phyloP scores from a whole-genome alignment of 1,140 invertebrate genomes.

The Fopius arisanus region DNA sequence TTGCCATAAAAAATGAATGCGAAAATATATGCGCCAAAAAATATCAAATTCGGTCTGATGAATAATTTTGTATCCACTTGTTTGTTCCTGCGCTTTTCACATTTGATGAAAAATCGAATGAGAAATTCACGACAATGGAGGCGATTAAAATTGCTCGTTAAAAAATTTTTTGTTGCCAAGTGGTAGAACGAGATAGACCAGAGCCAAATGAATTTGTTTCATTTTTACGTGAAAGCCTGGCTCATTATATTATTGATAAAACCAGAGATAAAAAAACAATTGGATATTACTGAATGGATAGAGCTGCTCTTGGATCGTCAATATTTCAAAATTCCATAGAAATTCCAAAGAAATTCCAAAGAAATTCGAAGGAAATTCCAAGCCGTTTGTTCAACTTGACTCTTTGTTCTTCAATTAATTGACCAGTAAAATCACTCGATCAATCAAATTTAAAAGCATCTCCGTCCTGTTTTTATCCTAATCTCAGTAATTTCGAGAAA shows the following conservation, averaged over 20 bases:
- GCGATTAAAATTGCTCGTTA: background rate
- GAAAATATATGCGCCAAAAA: background rate
- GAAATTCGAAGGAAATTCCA: too few relatives aligned
- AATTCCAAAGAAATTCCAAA: too few relatives aligned
- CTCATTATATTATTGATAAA: too few relatives aligned
- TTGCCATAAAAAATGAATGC: background rate
- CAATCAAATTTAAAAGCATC: background rate
- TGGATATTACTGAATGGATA: too few relatives aligned
- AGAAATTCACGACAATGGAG: background rate
- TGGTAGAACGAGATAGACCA: background rate
- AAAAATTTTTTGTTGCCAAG: background rate
- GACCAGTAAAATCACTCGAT: too few relatives aligned
- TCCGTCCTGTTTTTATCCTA: too few relatives aligned
- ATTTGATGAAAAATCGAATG: background rate
- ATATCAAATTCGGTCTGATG: background rate
- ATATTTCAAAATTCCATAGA: too few relatives aligned
- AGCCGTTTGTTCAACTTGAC: too few relatives aligned
- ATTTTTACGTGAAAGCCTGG: too few relatives aligned
- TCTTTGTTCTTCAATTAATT: too few relatives aligned
- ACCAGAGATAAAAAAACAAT: too few relatives aligned
- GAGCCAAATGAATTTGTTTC: background rate
- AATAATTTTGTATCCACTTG: background rate
- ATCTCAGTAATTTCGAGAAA: background rate
- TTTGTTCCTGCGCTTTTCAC: background rate
- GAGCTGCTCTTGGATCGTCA: too few relatives aligned